A percentile compares a stretch with the other conserved stretches of the same genome.
Evolutionary conservation across 2,888 invertebrate genomes (phyloP).

Genomic region (Amiota minor): DNA sequence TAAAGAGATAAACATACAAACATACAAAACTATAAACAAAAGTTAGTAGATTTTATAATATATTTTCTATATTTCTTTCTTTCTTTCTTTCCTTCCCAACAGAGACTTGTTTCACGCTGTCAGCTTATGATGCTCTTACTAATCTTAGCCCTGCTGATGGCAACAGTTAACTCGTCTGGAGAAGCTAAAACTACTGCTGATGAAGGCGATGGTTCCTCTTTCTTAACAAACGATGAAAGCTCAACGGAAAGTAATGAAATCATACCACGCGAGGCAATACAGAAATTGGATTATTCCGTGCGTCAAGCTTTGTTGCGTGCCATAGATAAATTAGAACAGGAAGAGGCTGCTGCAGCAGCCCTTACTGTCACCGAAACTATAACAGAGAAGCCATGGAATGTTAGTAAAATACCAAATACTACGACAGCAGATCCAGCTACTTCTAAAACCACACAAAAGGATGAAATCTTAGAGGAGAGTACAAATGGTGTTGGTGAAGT

Average conservation of each 20-base stretch:
- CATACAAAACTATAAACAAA: no score
- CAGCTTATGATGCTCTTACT: slow-evolving; percentile 54
- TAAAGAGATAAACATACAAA: no score
- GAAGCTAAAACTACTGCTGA: slow-evolving; percentile 34
- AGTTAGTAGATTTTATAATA: no score
- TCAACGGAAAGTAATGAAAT: slow-evolving; percentile 71
- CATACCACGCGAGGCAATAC: slow-evolving; percentile 76
- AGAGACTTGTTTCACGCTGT: slow-evolving; percentile 58
- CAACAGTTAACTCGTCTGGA: slow-evolving; percentile 47
- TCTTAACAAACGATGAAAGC: slow-evolving; percentile 46
- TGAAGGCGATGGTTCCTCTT: no score
- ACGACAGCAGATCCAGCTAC: slow-evolving; percentile 51
- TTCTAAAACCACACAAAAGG: slow-evolving; percentile 62
- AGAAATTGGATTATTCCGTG: slow-evolving; percentile 80
- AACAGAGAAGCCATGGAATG: not conserved
- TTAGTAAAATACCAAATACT: not conserved
- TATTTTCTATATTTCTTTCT: not conserved
- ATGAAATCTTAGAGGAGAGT: slow-evolving; percentile 75
- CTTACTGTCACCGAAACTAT: slow-evolving; percentile 40
- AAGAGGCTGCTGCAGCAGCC: slow-evolving; percentile 72
- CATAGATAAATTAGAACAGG: slow-evolving; percentile 83
- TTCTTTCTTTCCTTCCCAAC: slow-evolving; percentile 27
- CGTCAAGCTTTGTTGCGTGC: slow-evolving; percentile 84
- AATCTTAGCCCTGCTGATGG: slow-evolving; percentile 46
- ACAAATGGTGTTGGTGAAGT: slow-evolving; percentile 72